Percentiles rank a stretch among this genome's conserved stretches.
phyloP scores from a whole-genome alignment of 2,888 invertebrate species.

The Orchesella flavescens region DNA sequence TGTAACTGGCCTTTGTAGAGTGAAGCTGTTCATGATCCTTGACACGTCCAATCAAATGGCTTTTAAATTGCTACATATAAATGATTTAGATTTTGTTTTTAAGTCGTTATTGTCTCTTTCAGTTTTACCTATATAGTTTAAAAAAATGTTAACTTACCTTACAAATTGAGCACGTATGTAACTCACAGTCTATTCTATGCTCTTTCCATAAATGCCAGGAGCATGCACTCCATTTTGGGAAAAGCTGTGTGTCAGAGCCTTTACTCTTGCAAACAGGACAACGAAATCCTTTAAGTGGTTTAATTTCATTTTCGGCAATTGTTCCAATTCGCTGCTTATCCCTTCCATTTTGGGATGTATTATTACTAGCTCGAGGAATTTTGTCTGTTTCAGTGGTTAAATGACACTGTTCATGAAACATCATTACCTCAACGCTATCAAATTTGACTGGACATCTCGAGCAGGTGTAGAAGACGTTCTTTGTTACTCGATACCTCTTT shows the following conservation, averaged over 20 bases:
- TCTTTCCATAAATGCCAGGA: constrained; percentile 82
- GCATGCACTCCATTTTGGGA: constrained; percentile 80
- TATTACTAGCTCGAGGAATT: too few relatives aligned
- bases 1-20: constrained; percentile 56
- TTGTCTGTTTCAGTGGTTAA: background rate
- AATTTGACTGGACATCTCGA: constrained; percentile 67
- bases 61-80: constrained; percentile 66
- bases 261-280: constrained; percentile 64
- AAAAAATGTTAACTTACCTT: constrained; percentile 70
- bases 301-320: background rate
- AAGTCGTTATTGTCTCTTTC: background rate
- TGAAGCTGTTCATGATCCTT: constrained; percentile 70
- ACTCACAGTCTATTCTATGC: constrained; percentile 84
- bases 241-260: constrained; percentile 73
- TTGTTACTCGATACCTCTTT: constrained; percentile 63
- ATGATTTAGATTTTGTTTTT: background rate
- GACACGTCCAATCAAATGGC: constrained; percentile 64
- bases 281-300: constrained; percentile 43
- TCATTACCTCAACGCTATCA: constrained; percentile 60
- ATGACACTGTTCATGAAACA: constrained; percentile 71
- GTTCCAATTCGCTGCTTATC: too few relatives aligned
- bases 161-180: constrained; percentile 85
- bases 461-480: constrained; percentile 60
- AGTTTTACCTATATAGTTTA: too few relatives aligned
- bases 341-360: too few relatives aligned